Conservation (phyloP, 2,797 vertebrate genomes). For the Loris lydekkerianus region DNA sequence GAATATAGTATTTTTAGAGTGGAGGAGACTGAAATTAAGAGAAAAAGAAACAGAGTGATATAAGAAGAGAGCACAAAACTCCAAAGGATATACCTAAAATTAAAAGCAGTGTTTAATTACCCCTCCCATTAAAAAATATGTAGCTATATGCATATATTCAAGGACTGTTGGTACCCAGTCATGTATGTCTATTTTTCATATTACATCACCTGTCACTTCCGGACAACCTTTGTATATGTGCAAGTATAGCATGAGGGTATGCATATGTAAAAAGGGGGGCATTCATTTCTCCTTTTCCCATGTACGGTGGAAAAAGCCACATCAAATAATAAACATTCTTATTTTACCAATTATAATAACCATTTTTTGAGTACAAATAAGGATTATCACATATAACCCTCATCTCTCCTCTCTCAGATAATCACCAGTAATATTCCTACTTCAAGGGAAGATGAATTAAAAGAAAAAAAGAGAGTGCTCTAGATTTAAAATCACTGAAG, state of each 20-base stretch:
- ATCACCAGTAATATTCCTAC: not conserved
- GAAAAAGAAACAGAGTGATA: not conserved
- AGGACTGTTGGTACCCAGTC: no score
- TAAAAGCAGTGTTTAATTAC: not conserved
- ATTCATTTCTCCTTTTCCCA: not conserved
- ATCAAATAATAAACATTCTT: not conserved
- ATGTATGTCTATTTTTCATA: not conserved
- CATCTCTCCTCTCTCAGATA: not conserved
- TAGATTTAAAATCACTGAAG: not conserved
- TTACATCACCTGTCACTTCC: no score
- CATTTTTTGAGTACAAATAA: not conserved
- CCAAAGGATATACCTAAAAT: not conserved
- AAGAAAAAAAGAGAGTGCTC: not conserved
- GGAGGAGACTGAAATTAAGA: not conserved
- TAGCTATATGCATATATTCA: not conserved
- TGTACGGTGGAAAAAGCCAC: not conserved
- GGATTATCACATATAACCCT: not conserved
- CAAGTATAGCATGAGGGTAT: no score
- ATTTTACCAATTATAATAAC: not conserved
- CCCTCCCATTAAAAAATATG: not conserved
- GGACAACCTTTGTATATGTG: not conserved
- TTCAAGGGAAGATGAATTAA: not conserved
- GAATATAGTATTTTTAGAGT: not conserved
- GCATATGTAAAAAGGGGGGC: not conserved
- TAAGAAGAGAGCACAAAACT: not conserved